Percentiles rank a stretch among this genome's conserved stretches.
Evolutionary conservation across 2,888 invertebrate genomes (phyloP).

Genomic region (Pardosa pseudoannulata): DNA sequence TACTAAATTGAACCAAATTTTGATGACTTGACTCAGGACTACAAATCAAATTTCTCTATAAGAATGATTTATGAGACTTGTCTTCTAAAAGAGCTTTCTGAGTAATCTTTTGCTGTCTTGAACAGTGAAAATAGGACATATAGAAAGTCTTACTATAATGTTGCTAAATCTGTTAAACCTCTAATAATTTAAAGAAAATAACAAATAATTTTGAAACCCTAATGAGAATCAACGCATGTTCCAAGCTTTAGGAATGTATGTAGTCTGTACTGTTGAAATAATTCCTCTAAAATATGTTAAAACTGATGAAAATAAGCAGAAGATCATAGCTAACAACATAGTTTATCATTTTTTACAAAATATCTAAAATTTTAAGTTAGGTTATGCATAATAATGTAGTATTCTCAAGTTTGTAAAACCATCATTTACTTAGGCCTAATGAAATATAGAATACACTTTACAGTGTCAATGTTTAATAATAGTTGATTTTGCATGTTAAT

Average conservation of each 20-base stretch:
- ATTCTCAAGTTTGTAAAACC: slow-evolving; percentile 32
- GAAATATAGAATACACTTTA: slow-evolving; percentile 32
- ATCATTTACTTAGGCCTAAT: slow-evolving; percentile 47
- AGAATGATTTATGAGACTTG: no score
- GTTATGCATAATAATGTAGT: slow-evolving; percentile 36
- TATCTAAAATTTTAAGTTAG: slow-evolving; percentile 27
- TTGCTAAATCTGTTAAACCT: no score
- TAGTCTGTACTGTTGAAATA: slow-evolving; percentile 40
- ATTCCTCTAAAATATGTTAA: slow-evolving; percentile 62
- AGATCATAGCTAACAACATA: slow-evolving; percentile 37
- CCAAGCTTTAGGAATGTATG: neutral
- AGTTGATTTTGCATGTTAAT: slow-evolving; percentile 24
- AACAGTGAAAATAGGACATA: no score
- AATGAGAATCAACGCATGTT: slow-evolving; percentile 12
- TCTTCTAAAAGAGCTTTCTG: no score
- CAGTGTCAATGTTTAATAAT: slow-evolving; percentile 27
- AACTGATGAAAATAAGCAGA: slow-evolving; percentile 46
- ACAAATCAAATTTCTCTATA: no score
- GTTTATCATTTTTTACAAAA: slow-evolving; percentile 52
- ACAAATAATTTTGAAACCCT: slow-evolving; percentile 7
- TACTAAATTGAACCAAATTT: no score
- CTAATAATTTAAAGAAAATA: slow-evolving; percentile 6
- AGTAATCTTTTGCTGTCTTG: no score
- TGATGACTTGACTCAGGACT: no score
- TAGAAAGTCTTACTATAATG: no score